A percentile compares a stretch with the other conserved stretches of the same genome.
phyloP scores from a whole-genome alignment of 2,113 vertebrate species.

The Alligator mississippiensis region DNA sequence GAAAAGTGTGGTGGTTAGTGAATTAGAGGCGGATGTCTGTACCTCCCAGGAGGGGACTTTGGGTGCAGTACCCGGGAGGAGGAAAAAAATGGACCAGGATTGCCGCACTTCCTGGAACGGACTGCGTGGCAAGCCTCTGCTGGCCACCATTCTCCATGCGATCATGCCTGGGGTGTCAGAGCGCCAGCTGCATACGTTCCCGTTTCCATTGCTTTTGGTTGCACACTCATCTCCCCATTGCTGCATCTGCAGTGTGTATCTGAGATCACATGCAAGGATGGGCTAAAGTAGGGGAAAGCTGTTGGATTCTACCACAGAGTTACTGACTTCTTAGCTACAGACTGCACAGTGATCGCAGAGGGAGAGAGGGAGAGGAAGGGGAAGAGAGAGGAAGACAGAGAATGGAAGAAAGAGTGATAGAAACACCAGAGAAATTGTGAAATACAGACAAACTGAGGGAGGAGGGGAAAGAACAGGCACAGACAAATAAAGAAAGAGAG shows the following conservation, averaged over 20 bases:
- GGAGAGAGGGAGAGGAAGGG: conserved; percentile 71
- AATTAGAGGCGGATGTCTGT: background rate
- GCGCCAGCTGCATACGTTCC: background rate
- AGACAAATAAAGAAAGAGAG: background rate
- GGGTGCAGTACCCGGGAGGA: background rate
- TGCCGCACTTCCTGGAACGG: background rate
- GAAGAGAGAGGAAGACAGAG: conserved; percentile 37
- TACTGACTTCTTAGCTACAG: conserved; percentile 83
- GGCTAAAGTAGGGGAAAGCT: conserved; percentile 82
- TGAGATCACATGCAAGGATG: conserved; percentile 82
- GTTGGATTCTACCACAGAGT: conserved; percentile 80
- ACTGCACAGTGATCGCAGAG: conserved; percentile 73
- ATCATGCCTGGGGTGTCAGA: background rate
- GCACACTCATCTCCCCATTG: conserved; percentile 37
- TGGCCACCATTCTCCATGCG: background rate
- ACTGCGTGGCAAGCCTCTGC: background rate
- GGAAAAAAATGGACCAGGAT: background rate
- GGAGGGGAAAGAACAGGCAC: background rate
- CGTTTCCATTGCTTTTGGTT: background rate
- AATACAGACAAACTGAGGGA: background rate
- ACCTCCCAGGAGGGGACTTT: background rate
- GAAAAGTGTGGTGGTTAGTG: background rate
- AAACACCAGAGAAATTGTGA: background rate
- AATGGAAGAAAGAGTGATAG: background rate
- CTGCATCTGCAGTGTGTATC: conserved; percentile 72